A percentile compares a stretch with the other conserved stretches of the same genome.
These are phyloP conservation scores for Bryconaethiops microstoma DNA, from an alignment of 2,797 vertebrate species.

Conservation along the genomic window DNA sequence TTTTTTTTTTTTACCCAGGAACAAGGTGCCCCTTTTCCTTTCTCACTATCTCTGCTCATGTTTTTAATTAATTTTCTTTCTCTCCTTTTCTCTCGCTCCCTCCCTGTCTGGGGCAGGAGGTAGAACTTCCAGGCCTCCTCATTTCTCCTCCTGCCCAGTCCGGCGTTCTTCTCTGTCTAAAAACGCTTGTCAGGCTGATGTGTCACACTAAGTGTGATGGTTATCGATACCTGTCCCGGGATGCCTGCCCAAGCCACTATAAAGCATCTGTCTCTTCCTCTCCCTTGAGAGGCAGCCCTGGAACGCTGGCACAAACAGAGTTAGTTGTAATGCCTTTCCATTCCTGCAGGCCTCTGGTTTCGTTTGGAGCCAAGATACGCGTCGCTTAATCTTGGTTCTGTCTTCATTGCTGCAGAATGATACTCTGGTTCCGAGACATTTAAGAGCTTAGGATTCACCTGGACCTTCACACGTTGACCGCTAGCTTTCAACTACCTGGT, in stretches of 20 bases:
- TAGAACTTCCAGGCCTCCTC: constrained; percentile 45
- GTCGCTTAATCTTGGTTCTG: not conserved
- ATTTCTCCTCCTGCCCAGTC: constrained; percentile 39
- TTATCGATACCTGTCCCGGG: constrained; percentile 57
- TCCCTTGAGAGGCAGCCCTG: constrained; percentile 56
- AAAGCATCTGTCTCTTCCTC: constrained; percentile 64
- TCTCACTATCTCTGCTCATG: constrained; percentile 40
- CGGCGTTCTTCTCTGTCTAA: constrained; percentile 63
- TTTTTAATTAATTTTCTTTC: constrained; percentile 82
- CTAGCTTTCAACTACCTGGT: too few relatives aligned
- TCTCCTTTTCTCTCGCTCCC: constrained; percentile 66
- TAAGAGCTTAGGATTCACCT: too few relatives aligned
- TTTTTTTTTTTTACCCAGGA: constrained; percentile 50
- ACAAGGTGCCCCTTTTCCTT: constrained; percentile 35
- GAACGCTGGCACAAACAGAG: constrained; percentile 44
- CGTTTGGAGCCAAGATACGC: constrained; percentile 3
- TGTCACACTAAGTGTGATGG: constrained; percentile 52
- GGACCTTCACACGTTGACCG: too few relatives aligned
- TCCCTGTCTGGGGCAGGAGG: constrained; percentile 26
- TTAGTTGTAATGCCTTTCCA: constrained; percentile 19
- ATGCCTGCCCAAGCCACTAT: constrained; percentile 59
- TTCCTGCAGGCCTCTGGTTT: not conserved
- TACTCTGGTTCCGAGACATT: too few relatives aligned
- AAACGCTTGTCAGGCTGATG: constrained; percentile 63
- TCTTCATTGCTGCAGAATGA: not conserved